These are phyloP conservation scores for Nymphalis c-album DNA, from an alignment of 2,888 invertebrate species.

Conservation along the genomic window DNA sequence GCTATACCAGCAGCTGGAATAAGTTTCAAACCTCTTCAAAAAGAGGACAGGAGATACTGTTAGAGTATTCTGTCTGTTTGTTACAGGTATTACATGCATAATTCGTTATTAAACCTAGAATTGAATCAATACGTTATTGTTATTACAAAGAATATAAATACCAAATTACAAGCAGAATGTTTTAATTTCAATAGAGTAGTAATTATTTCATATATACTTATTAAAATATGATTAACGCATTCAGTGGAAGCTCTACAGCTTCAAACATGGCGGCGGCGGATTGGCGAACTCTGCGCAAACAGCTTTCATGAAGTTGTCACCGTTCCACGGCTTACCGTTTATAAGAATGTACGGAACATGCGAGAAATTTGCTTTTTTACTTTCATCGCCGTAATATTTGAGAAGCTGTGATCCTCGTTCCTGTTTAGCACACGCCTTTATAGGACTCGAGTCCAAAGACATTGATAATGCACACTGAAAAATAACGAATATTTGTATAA, in stretches of 20 bases:
- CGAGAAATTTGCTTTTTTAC: conserved; percentile 41
- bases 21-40: too few species aligned
- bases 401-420: conserved; percentile 46
- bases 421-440: conserved; percentile 49
- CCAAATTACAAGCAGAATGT: too few species aligned
- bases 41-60: too few species aligned
- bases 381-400: conserved; percentile 51
- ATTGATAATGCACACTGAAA: conserved; percentile 51
- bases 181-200: too few species aligned
- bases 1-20: too few species aligned
- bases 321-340: conserved; percentile 42
- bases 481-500: background rate
- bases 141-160: too few species aligned
- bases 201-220: too few species aligned
- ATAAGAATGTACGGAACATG: conserved; percentile 54
- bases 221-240: too few species aligned
- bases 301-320: conserved; percentile 43
- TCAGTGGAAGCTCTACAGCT: background rate
- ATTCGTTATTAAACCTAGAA: too few species aligned
- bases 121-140: too few species aligned
- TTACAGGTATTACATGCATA: too few species aligned
- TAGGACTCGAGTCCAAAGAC: conserved; percentile 41
- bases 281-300: conserved; percentile 44
- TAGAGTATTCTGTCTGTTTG: too few species aligned
- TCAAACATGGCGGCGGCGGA: conserved; percentile 39